phyloP scores from a whole-genome alignment of 2,888 invertebrate species.

The Spisula subtruncata region DNA sequence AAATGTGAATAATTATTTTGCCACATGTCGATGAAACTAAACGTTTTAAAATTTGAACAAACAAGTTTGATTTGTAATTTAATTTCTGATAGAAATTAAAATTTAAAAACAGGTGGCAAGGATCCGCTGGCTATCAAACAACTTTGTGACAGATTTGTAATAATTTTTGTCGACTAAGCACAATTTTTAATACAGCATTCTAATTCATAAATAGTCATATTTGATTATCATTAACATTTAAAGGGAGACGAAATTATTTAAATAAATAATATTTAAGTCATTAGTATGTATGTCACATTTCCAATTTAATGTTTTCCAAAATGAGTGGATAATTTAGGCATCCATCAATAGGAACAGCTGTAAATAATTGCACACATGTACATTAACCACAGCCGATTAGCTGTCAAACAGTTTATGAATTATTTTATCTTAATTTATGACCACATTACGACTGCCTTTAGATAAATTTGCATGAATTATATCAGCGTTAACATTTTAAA shows the following conservation, averaged over 20 bases:
- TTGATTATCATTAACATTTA: too few species aligned
- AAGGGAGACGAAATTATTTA: neutral
- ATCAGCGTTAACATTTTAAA: neutral
- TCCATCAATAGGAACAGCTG: neutral
- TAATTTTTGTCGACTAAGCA: slow-evolving; percentile 14
- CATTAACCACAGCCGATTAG: neutral
- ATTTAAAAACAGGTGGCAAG: neutral
- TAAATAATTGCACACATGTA: neutral
- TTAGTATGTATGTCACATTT: neutral
- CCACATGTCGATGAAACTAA: neutral
- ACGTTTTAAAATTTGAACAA: neutral
- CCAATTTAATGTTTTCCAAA: slow-evolving; percentile 3
- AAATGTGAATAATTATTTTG: neutral
- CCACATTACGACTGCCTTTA: neutral
- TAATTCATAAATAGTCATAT: neutral
- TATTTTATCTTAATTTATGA: neutral
- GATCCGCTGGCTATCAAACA: neutral
- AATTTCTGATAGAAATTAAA: neutral
- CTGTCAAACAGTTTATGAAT: slow-evolving; percentile 11
- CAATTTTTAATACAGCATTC: neutral
- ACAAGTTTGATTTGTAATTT: neutral
- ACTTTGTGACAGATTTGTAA: neutral
- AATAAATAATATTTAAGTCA: neutral
- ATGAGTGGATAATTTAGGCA: neutral
- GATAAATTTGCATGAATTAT: neutral